Percentiles rank a stretch among this genome's conserved stretches.
Conservation (phyloP, 1,140 invertebrate genomes). For the Pteromalus puparum region DNA sequence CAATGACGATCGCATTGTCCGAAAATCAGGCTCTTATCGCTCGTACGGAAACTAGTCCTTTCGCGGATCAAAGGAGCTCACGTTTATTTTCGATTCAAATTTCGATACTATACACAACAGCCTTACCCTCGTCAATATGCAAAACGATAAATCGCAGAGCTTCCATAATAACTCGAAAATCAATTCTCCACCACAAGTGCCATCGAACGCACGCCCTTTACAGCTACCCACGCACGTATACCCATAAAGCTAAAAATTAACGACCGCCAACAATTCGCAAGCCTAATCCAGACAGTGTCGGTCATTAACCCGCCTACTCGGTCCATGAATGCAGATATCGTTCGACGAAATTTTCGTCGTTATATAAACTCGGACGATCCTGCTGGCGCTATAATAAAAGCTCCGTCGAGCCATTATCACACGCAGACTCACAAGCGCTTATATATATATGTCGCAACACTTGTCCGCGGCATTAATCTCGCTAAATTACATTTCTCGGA, state of each 20-base stretch:
- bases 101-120: too few species aligned
- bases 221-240: too few species aligned
- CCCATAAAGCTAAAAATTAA: background rate
- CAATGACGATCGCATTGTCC: conserved; percentile 22
- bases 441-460: background rate
- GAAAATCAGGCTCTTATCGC: background rate
- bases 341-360: conserved; percentile 7
- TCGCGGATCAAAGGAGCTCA: background rate
- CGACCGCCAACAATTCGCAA: background rate
- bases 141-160: too few species aligned
- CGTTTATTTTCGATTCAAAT: background rate
- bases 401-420: background rate
- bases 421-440: background rate
- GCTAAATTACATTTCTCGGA: conserved; percentile 18
- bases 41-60: background rate
- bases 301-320: background rate
- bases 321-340: background rate
- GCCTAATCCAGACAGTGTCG: background rate
- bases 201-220: too few species aligned
- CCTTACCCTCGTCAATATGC: too few species aligned
- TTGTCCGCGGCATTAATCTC: conserved; percentile 12
- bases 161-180: too few species aligned
- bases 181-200: too few species aligned
- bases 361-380: background rate
- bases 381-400: background rate